Evolutionary conservation across 2,797 vertebrate species (phyloP), one percentile per base, ranked within the genome.

Genomic region (Pelobates cultripes): DNA sequence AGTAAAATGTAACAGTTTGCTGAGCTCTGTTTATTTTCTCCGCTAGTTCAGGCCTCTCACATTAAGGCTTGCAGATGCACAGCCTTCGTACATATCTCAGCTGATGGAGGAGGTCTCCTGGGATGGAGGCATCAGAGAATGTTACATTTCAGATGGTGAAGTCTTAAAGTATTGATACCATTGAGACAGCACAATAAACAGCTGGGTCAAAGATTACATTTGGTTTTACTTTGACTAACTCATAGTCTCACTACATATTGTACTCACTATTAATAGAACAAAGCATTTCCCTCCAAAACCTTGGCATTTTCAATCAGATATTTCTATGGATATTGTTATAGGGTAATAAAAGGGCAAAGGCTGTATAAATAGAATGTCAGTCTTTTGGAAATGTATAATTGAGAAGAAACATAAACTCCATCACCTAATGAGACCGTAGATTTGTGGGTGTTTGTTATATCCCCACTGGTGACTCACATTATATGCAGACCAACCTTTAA

Each of bases 111-210:
- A 57, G 9, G 3, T 15, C 55, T 2, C 8, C 13, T 57, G 55
- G 55, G 55, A 57, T 57, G 55, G 55, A 57, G 14, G 55, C 13
- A 57, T 57, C 55, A 12, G 7, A 12, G 3, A 47, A 57, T 10
- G 14, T 57, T 57, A 12, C 13, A 57, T 57, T 57, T 14, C 55
- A 12, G 55, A 57, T 57, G 55, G 55, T 57, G 8, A 57, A 57
- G 55, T 57, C 0, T 1, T 57, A 57, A 57, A 57, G 55, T 87
- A 87, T 88, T 85, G 83, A 14, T 81, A 85, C 70, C 83, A 81
- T 75, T 73, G 40, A 41, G 66, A 85, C 81, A 87, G 80, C 64
- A 67, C 86, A 89, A 89, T 90, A 88, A 90, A 89, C 86, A 64
- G 0, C 0, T 0, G 47, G 89, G 87, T 86, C 88, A 88, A 87